Conservation (phyloP, 2,888 invertebrate species). For the Drosophila rubida region DNA sequence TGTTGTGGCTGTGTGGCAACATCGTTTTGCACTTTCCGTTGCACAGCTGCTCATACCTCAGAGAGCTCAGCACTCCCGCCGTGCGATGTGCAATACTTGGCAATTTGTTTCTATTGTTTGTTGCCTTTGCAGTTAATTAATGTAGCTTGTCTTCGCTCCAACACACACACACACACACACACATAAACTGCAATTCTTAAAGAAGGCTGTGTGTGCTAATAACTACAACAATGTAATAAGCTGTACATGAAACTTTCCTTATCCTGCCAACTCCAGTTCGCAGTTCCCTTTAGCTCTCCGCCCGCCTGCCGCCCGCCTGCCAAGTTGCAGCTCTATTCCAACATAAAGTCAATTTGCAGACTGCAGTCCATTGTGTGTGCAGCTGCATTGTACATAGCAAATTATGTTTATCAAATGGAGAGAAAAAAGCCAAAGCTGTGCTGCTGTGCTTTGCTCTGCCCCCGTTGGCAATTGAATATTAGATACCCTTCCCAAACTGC, state of each 20-base stretch:
- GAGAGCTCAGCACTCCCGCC: not conserved
- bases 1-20: constrained; percentile 28
- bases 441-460: not conserved
- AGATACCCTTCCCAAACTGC: constrained; percentile 20
- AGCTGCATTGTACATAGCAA: constrained; percentile 49
- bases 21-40: constrained; percentile 37
- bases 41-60: constrained; percentile 8
- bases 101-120: constrained; percentile 48
- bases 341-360: constrained; percentile 52
- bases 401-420: constrained; percentile 48
- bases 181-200: constrained; percentile 7
- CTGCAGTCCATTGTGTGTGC: constrained; percentile 48
- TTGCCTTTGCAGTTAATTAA: constrained; percentile 48
- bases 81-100: not conserved
- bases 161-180: not conserved
- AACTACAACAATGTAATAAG: constrained; percentile 44
- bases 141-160: constrained; percentile 36
- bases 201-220: constrained; percentile 20
- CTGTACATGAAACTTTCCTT: constrained; percentile 33
- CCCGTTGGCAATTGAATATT: not conserved
- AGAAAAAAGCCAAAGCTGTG: constrained; percentile 8
- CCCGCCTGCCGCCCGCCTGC: not conserved
- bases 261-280: constrained; percentile 23
- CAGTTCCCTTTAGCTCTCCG: too few relatives aligned
- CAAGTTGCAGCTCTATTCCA: constrained; percentile 16